Base-by-base conservation (phyloP, 2,113 vertebrate genomes). In the Irena cyanogastra region DNA sequence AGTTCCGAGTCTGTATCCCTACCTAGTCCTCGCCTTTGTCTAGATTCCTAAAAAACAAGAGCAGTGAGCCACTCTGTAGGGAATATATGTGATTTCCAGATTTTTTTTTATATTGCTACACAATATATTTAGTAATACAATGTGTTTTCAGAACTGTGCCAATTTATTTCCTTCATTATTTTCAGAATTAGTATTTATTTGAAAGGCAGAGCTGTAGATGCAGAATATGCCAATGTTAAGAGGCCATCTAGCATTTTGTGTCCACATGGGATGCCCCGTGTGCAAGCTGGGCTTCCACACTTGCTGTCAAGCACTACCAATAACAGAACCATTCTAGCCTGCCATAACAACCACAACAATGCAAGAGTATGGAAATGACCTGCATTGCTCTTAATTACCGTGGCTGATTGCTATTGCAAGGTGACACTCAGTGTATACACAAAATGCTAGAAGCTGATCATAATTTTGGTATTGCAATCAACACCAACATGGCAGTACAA, bases 61-160 rank as follows among this genome's bases (percentile, higher is more conserved):
- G 12, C 15, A 63, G 44, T 0, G 0, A 94, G 22, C 11, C 9
- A 42, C 30, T 33, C 49, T 28, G 6, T 39, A 61, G 9, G 6
- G 7, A 30, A 66, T 39, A 45, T 1, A 3, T 27, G 8, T 19
- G 26, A 61, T 28, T 53, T 77, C 16, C 47, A 68, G 15, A 26
- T 16, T 41, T 54, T 72, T 47, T 78, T 21, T 57, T 77, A 33
- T 72, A 72, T 18, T 77, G 24, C 30, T 37, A 41, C 15, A 56
- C 24, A 63, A 33, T 21, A 23, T 28, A 41, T 52, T 69, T 59
- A 77, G 26, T 10, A 70, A 81, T 22, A 50, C 3, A 45, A 6
- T 65, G 27, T 37, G 7, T 26, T 90, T 89, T 80, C 68, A 76
- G n/a, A 90, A 92, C 9, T 44, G 33, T 47, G 33, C 15, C 11